Evolutionary conservation across 2,888 invertebrate species (phyloP).

Genomic region (Catotricha subobsoleta): DNA sequence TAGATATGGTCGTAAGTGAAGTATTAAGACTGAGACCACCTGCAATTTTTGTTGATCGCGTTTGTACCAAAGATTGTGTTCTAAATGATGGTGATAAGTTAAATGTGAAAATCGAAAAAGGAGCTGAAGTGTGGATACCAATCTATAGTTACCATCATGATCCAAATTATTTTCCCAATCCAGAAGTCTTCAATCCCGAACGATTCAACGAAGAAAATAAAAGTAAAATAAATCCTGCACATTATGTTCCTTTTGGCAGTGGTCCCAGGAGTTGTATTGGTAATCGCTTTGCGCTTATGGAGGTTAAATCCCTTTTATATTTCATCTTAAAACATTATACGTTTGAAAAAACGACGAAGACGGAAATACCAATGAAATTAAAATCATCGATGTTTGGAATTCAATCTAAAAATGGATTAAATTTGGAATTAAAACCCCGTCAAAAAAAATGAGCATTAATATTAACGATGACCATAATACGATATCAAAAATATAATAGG

Average conservation of each 20-base stretch:
- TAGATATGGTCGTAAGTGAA: slow-evolving; percentile 14
- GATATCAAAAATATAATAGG: no score
- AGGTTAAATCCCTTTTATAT: slow-evolving; percentile 1
- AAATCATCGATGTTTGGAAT: slow-evolving; percentile 1
- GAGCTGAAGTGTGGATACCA: slow-evolving; percentile 17
- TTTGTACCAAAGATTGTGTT: not conserved
- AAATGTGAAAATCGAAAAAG: not conserved
- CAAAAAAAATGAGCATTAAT: no score
- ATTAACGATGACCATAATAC: no score
- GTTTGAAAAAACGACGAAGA: not conserved
- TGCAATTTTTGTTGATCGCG: slow-evolving; percentile 2
- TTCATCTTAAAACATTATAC: not conserved
- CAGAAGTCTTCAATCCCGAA: slow-evolving; percentile 26
- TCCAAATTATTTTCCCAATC: slow-evolving; percentile 22
- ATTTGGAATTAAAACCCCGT: no score
- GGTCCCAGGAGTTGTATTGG: not conserved
- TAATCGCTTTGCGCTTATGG: not conserved
- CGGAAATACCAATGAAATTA: slow-evolving; percentile 1
- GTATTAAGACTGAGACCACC: slow-evolving; percentile 16
- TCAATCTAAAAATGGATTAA: not conserved
- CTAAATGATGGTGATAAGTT: slow-evolving; percentile 13
- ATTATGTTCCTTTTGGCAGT: slow-evolving; percentile 27
- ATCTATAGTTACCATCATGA: slow-evolving; percentile 23
- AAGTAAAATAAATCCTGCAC: slow-evolving; percentile 20
- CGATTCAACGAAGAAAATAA: slow-evolving; percentile 22